Evolutionary conservation across 2,888 invertebrate species (phyloP), one percentile per base, ranked within the genome.

Genomic region (Drosophila silvestris): DNA sequence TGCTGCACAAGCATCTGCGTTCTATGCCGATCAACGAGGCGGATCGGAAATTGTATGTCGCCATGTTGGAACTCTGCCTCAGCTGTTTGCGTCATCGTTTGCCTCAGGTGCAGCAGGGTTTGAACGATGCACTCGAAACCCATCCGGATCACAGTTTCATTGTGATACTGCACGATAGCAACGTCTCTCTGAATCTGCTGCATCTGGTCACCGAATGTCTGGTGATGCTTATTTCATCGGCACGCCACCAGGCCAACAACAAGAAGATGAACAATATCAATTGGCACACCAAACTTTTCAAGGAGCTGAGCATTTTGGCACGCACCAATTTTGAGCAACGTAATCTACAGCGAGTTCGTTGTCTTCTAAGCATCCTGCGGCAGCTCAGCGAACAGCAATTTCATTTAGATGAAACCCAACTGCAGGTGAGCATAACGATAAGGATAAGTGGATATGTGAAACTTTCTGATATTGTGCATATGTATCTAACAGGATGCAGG

Each of bases 341-440:
- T 1, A 90, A 92, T 66, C 68, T 93, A 22, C 90, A 91, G 41
- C 89, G 92, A 35, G 91, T 92, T 2, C 91, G 93, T 5, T 90
- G 90, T 60, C 62, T 93, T 5, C 71, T 93, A 1, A 72, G 73
- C 16, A 69, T 93, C 0, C 44, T 93, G 5, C 86, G 87, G 0
- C 61, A 76, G 0, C 60, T 92, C 0, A 91, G 90, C 37, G 70
- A 77, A 0, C 70, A 58, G 1, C 47, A 70, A 1, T 60, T 92
- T 30, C 14, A 63, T 1, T 26, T 84, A 0, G 66, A 64, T 19
- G 41, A 60, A 19, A 6, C 5, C 6, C 54, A 83, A 28, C 16
- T 76, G 14, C 62, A 66, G 71, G 85, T 88, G n/a, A 78, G 71
- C 65, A 2, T 14, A 28, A 14, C 2, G 35, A 35, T 35, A 35